phyloP scores from a whole-genome alignment of 1,140 invertebrate species.

The Lycorma delicatula region DNA sequence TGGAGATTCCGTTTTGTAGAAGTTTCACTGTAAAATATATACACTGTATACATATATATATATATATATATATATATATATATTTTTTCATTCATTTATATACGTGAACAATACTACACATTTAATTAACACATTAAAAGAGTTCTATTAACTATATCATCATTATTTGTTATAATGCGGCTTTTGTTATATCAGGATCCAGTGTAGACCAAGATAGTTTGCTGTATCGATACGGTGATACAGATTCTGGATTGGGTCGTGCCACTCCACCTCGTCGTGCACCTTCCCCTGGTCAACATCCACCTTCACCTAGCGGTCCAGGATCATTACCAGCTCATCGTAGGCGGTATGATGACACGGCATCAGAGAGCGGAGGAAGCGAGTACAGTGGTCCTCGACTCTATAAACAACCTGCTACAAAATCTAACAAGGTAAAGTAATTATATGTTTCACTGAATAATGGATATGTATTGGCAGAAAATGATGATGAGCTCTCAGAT shows the following conservation, averaged over 20 bases:
- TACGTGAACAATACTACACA: no score
- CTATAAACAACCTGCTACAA: conserved; percentile 92
- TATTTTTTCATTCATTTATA: no score
- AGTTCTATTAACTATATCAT: no score
- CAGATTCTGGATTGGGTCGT: conserved; percentile 69
- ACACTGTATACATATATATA: no score
- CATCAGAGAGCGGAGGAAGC: conserved; percentile 64
- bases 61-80: no score
- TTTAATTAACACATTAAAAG: no score
- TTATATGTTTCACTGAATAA: no score
- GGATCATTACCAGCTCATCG: conserved; percentile 71
- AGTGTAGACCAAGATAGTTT: conserved; percentile 45
- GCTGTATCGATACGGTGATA: conserved; percentile 47
- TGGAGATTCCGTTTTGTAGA: no score
- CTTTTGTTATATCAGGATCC: conserved; percentile 40
- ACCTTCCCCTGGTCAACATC: conserved; percentile 62
- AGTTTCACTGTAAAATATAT: no score
- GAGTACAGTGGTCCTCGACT: conserved; percentile 47
- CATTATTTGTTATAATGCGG: no score
- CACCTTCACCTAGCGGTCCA: conserved; percentile 63
- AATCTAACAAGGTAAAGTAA: conserved; percentile 69
- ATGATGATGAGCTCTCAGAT: no score
- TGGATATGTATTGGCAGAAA: no score
- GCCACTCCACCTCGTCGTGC: conserved; percentile 71
- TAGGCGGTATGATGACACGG: conserved; percentile 69